Base-by-base conservation (phyloP, 2,888 invertebrate species). In the Drosophila merina region DNA sequence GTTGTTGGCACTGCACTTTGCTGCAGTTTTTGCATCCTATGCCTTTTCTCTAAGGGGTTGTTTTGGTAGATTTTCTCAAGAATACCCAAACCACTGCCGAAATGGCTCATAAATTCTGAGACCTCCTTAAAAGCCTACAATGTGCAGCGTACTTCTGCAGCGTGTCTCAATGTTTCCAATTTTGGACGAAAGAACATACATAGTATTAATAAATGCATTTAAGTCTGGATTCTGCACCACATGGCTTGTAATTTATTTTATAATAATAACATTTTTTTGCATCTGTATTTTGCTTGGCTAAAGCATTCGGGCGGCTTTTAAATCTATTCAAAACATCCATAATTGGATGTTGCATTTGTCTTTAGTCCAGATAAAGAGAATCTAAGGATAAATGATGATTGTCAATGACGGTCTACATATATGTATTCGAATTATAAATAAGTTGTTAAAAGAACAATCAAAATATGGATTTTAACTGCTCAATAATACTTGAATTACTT, bases 21-120 rank as follows among this genome's bases (percentile, higher is more conserved):
- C 59, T 57, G 49, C 52, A 60, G 63, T 64, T 84, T 76, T 75
- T 72, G 79, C 54, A 52, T 77, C 79, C 67, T 66, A 36, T 73
- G 52, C 52, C 54, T 48, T 71, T 73, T 74, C 87, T 85, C 78
- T 49, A 48, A 79, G 76, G 84, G 70, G 73, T 76, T 86, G 77
- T 86, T 79, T 75, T 75, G 75, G 51, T 67, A 62, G 52, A 75
- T 79, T 83, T 84, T 80, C 87, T 85, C 83, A 85, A 85, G 84
- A 85, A 86, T 86, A 86, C 84, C 66, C 85, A 85, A 74, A 74
- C 84, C 79, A 54, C 40, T 25, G 7, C 62, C 45, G 62, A 56
- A 58, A 20, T 12, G 50, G 69, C 54, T 64, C 72, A 79, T 70
- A 77, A 76, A 79, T 84, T 70, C 60, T 76, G 76, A 72, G 75